These are phyloP conservation scores for Podarcis raffonei DNA, from an alignment of 2,113 vertebrate genomes.

Conservation along the genomic window DNA sequence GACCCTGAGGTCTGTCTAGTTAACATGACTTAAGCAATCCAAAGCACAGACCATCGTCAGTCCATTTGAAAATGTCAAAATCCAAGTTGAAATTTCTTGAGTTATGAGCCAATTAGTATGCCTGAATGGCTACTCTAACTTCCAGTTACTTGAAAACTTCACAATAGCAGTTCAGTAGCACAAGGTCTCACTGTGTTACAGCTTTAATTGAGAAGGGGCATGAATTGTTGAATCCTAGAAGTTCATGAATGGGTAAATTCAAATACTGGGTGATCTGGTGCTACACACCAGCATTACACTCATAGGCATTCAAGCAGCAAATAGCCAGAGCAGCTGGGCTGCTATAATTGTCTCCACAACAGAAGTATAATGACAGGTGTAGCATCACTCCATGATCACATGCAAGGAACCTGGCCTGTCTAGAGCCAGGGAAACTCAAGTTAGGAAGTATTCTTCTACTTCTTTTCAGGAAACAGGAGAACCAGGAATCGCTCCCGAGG, in stretches of 20 bases:
- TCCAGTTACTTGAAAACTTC: too few relatives aligned
- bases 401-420: conserved; percentile 54
- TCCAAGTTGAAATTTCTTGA: neutral
- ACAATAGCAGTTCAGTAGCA: neutral
- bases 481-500: conserved; percentile 88
- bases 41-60: neutral
- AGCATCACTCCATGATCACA: conserved; percentile 46
- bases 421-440: conserved; percentile 45
- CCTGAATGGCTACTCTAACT: neutral
- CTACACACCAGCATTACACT: too few relatives aligned
- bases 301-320: neutral
- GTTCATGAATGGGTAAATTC: neutral
- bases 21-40: neutral
- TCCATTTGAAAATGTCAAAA: neutral
- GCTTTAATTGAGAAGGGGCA: neutral
- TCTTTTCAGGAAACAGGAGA: conserved; percentile 81
- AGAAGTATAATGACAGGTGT: conserved; percentile 38
- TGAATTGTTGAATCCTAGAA: neutral
- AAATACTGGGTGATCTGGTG: neutral
- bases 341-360: conserved; percentile 47
- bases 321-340: neutral
- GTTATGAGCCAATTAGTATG: neutral
- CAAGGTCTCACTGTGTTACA: neutral
- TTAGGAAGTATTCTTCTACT: conserved; percentile 49
- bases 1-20: neutral